phyloP scores from a whole-genome alignment of 2,113 vertebrate species.

The Thomomys bottae region DNA sequence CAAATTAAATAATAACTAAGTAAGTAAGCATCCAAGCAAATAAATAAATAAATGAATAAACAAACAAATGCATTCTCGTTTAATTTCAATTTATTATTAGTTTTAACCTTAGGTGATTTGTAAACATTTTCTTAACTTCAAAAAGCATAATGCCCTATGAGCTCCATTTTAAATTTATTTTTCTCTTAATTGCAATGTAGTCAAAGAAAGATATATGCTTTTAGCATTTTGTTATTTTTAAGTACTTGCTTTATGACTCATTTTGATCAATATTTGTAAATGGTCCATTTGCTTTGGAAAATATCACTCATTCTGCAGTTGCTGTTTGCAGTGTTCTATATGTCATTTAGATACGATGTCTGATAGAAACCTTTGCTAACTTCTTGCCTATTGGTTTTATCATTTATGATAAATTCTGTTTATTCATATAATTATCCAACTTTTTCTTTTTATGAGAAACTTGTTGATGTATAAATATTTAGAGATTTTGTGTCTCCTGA shows the following conservation, averaged over 20 bases:
- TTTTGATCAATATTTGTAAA: conserved; percentile 43
- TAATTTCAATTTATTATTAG: background rate
- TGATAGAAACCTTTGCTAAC: too few species aligned
- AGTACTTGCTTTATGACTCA: background rate
- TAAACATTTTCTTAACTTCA: conserved; percentile 1
- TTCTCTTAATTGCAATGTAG: background rate
- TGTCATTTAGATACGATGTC: background rate
- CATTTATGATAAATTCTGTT: background rate
- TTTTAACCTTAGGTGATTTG: background rate
- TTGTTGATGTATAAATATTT: background rate
- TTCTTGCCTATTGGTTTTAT: background rate
- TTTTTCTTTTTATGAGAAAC: background rate
- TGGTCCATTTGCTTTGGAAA: background rate
- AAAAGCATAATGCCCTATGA: background rate
- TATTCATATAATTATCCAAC: background rate
- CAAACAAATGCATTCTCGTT: background rate
- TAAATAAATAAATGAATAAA: too few species aligned
- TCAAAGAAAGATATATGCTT: background rate
- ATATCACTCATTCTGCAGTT: background rate
- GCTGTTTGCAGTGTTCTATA: background rate
- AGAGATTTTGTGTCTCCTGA: background rate
- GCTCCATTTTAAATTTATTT: conserved; percentile 32
- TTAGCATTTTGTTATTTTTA: conserved; percentile 1
- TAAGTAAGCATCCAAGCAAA: too few species aligned
- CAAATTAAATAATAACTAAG: too few species aligned